phyloP scores from a whole-genome alignment of 2,113 vertebrate genomes.

The Neotragus moschatus region DNA sequence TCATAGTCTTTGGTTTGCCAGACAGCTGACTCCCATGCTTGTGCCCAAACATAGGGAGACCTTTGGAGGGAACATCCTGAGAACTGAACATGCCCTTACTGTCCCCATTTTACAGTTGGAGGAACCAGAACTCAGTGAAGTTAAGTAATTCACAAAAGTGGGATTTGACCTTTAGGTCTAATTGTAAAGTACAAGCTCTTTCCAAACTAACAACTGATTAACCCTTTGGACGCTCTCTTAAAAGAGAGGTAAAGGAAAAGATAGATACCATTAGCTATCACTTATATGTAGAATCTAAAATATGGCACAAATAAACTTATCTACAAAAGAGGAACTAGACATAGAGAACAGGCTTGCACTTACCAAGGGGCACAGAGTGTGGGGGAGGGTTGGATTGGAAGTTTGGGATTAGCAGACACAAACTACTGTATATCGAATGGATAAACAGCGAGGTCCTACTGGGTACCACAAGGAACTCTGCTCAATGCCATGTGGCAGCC shows the following conservation, averaged over 20 bases:
- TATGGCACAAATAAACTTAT: neutral
- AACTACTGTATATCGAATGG: neutral
- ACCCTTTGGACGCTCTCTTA: neutral
- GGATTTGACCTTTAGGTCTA: neutral
- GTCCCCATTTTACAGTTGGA: neutral
- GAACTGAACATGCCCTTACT: neutral
- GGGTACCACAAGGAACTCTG: neutral
- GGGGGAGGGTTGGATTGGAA: neutral
- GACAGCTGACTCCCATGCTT: neutral
- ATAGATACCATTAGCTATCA: neutral
- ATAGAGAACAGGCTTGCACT: neutral
- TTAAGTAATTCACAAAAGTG: neutral
- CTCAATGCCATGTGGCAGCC: neutral
- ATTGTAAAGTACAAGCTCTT: neutral
- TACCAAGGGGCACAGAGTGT: neutral
- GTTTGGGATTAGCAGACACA: neutral
- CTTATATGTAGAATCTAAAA: neutral
- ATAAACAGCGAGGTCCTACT: neutral
- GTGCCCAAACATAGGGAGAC: no score
- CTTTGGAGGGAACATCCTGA: neutral
- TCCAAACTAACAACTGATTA: neutral
- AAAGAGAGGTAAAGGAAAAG: neutral
- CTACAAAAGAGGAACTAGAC: neutral
- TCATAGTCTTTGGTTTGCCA: neutral
- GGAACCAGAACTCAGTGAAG: neutral